Percentiles rank a stretch among this genome's conserved stretches.
Evolutionary conservation across 2,888 invertebrate genomes (phyloP).

Genomic region (Cybosia mesomella): DNA sequence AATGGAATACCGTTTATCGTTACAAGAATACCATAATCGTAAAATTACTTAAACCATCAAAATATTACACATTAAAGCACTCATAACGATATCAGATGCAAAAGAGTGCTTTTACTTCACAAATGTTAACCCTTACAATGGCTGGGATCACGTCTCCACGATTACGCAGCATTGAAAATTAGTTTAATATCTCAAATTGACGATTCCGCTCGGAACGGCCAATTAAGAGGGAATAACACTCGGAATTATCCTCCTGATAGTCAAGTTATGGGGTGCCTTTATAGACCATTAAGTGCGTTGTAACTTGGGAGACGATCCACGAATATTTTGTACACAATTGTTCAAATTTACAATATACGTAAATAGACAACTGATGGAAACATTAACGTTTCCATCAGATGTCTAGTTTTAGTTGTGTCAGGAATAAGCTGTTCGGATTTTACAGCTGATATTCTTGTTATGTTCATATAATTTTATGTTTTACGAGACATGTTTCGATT

Average conservation of each 20-base stretch:
- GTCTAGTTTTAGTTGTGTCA: conserved; percentile 42
- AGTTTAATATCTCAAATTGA: conserved; percentile 87
- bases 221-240: conserved; percentile 86
- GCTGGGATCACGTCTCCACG: conserved; percentile 73
- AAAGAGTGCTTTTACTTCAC: conserved; percentile 50
- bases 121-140: conserved; percentile 63
- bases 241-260: conserved; percentile 81
- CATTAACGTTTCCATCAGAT: conserved; percentile 39
- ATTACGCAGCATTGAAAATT: conserved; percentile 85
- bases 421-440: conserved; percentile 41
- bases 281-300: conserved; percentile 78
- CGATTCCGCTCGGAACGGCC: conserved; percentile 84
- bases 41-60: conserved; percentile 42
- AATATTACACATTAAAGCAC: conserved; percentile 43
- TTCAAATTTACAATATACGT: conserved; percentile 58
- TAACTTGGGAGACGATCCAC: conserved; percentile 64
- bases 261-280: conserved; percentile 85
- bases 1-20: conserved; percentile 34
- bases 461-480: conserved; percentile 47
- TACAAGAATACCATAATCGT: conserved; percentile 40
- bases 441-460: conserved; percentile 49
- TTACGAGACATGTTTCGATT: conserved; percentile 24
- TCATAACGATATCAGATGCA: conserved; percentile 31
- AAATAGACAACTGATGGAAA: no score
- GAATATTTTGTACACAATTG: conserved; percentile 63